Evolutionary conservation across 2,888 invertebrate genomes (phyloP).

Genomic region (Andrena minutula): DNA sequence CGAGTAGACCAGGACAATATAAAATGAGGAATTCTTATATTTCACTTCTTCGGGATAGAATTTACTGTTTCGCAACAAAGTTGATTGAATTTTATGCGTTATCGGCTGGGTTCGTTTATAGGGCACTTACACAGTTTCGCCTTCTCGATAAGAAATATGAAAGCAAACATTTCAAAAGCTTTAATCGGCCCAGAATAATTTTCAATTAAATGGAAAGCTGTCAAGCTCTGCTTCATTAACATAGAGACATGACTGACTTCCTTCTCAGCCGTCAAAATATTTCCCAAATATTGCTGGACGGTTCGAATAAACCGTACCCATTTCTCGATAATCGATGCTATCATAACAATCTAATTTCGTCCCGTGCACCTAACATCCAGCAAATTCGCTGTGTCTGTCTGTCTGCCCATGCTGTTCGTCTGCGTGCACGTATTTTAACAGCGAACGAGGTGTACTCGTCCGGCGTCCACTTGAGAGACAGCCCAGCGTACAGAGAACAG

Average conservation of each 20-base stretch:
- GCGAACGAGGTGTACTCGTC: constrained; percentile 23
- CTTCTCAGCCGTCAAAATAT: neutral
- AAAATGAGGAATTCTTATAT: neutral
- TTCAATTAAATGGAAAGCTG: neutral
- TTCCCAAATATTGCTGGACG: neutral
- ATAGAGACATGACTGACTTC: neutral
- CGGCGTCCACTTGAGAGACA: constrained; percentile 43
- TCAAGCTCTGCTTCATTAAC: no score
- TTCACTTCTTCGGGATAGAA: no score
- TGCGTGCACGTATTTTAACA: constrained; percentile 24
- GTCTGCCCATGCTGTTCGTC: constrained; percentile 14
- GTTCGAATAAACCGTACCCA: neutral
- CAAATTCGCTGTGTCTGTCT: constrained; percentile 17
- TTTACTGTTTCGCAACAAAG: no score
- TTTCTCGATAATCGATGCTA: constrained; percentile 35
- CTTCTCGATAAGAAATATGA: no score
- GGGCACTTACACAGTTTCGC: no score
- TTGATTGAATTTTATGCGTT: no score
- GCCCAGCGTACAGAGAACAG: constrained; percentile 24
- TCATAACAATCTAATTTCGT: constrained; percentile 32
- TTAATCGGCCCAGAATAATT: no score
- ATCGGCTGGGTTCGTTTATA: no score
- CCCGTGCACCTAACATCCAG: constrained; percentile 6
- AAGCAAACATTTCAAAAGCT: no score
- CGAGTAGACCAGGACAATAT: neutral